Base-by-base conservation (phyloP, 2,888 invertebrate genomes). In the Monochamus alternatus region DNA sequence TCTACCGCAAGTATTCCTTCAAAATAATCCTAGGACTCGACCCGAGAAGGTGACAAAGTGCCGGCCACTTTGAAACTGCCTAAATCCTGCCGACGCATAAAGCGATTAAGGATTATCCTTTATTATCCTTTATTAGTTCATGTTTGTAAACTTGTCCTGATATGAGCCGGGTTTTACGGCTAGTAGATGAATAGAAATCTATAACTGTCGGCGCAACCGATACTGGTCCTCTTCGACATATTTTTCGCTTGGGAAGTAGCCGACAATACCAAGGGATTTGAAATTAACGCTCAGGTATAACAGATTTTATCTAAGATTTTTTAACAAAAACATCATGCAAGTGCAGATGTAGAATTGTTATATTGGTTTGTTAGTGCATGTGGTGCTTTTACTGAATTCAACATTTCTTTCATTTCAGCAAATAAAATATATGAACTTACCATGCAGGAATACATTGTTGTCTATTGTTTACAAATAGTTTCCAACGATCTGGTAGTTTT, bases 121-220 rank as follows among this genome's bases (percentile, higher is more conserved):
- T 78, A 75, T 75, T 69, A 74, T 74, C 79, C 77, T 74, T 77
- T 78, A 75, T 75, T 69, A 74, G 75, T 52, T 60, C 38, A 79
- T 79, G 81, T 81, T 81, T 81, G 78, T 80, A 80, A 80, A 80
- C 81, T 81, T 76, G 74, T 67, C 43, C 74, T 75, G 78, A 73
- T 78, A 79, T 80, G 81, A 77, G 75, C 78, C 74, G 72, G 43
- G 51, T 62, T 68, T 30, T 68, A 58, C 44, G 68, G 68, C 68
- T 10, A 10, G 65, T 65, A 70, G 62, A 47, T 55, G 60, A 75
- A 74, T 67, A 47, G 72, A 51, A 14, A 68, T 67, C 12, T 44
- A 43, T 43, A 65, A 60, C 68, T 67, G 58, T 62, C 62, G 67
- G 62, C 60, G 22, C 5, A 74, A 74, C 71, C 68, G 51, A 64